These are phyloP conservation scores for Drosophila hamatofila DNA, from an alignment of 2,888 invertebrate species.

Conservation along the genomic window DNA sequence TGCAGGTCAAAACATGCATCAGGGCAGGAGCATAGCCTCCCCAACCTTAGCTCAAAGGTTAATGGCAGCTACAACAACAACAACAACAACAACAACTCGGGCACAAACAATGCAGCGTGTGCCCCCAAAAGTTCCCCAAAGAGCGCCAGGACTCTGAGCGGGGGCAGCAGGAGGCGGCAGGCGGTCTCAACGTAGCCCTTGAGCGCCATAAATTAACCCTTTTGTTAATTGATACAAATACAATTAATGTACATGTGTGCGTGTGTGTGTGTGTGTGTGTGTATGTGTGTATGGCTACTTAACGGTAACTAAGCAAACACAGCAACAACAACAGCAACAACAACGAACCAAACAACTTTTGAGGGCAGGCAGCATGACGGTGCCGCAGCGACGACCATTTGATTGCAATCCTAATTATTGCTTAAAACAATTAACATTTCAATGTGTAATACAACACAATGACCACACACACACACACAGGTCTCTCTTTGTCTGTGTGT, in stretches of 20 bases:
- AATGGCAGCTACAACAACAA: conserved; percentile 57
- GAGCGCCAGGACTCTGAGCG: not conserved
- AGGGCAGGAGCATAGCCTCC: not conserved
- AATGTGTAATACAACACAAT: conserved; percentile 76
- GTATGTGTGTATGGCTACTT: conserved; percentile 62
- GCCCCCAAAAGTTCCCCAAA: conserved; percentile 21
- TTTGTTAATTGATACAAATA: conserved; percentile 86
- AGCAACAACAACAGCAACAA: conserved; percentile 49
- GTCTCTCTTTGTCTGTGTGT: not conserved
- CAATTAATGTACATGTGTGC: conserved; percentile 68
- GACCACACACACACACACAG: conserved; percentile 38
- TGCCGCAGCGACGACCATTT: conserved; percentile 57
- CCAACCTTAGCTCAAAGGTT: conserved; percentile 48
- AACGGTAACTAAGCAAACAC: conserved; percentile 80
- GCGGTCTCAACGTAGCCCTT: conserved; percentile 54
- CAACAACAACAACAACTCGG: conserved; percentile 31
- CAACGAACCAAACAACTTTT: conserved; percentile 32
- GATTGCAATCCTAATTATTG: conserved; percentile 82
- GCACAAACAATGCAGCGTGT: conserved; percentile 66
- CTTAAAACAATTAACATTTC: conserved; percentile 81
- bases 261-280: conserved; percentile 34
- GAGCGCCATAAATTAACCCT: conserved; percentile 85
- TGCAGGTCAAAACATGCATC: conserved; percentile 73
- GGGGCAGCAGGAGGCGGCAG: not conserved
- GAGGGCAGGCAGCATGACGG: conserved; percentile 43